Conservation (phyloP, 2,797 vertebrate species). For the Cichlasoma orientale region DNA sequence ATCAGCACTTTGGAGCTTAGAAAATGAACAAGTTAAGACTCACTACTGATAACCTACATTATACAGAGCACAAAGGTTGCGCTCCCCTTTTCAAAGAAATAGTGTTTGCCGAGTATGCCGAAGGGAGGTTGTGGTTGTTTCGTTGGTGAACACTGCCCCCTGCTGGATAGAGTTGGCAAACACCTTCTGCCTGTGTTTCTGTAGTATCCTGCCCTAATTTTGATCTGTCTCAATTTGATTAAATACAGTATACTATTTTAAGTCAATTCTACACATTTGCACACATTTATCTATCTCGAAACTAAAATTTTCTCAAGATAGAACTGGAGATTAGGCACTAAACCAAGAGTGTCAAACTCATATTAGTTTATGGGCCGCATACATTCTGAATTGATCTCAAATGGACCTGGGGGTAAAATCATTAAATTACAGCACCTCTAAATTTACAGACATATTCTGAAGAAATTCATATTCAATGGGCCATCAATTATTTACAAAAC, state of each 20-base stretch:
- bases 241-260: not conserved
- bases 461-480: not conserved
- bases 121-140: not conserved
- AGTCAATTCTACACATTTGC: not conserved
- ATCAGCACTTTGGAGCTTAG: rapidly evolving
- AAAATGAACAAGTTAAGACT: not conserved
- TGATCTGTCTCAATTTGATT: not conserved
- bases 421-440: too few species aligned
- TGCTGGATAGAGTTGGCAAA: slow-evolving; percentile 16
- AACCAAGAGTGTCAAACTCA: not conserved
- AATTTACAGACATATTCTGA: not conserved
- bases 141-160: slow-evolving; percentile 38
- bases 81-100: slow-evolving; percentile 31
- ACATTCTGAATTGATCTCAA: too few species aligned
- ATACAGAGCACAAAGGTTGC: slow-evolving; percentile 19
- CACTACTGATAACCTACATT: too few species aligned
- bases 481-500: not conserved
- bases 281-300: not conserved
- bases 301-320: not conserved
- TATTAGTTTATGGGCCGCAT: too few species aligned
- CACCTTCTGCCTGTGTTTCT: not conserved
- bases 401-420: too few species aligned
- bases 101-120: slow-evolving; percentile 53
- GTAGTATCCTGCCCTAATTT: not conserved
- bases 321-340: not conserved